Conservation (phyloP, 2,888 invertebrate genomes). For the Myopa tessellatipennis region DNA sequence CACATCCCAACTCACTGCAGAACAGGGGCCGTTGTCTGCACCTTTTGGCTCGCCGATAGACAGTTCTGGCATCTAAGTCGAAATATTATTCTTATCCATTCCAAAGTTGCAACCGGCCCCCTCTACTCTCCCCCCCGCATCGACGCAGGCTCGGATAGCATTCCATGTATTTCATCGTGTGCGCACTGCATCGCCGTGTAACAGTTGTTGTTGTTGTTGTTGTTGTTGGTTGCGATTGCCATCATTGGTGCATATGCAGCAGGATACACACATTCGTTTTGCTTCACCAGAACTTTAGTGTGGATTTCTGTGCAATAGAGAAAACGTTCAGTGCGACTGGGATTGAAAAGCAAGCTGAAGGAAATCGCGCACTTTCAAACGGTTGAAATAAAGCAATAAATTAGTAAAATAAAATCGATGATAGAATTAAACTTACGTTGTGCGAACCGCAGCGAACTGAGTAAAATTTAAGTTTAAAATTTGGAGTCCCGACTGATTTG, state of each 20-base stretch:
- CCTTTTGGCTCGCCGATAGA: neutral
- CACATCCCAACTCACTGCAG: neutral
- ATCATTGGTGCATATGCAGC: slow-evolving; percentile 42
- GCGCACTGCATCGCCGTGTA: slow-evolving; percentile 50
- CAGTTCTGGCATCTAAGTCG: neutral
- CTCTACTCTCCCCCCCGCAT: neutral
- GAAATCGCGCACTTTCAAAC: slow-evolving; percentile 11
- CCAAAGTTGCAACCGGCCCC: neutral
- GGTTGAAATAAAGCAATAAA: slow-evolving; percentile 5
- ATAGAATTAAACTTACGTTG: neutral
- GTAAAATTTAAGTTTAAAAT: too few species aligned
- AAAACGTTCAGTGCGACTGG: slow-evolving; percentile 42
- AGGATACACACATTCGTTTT: slow-evolving; percentile 48
- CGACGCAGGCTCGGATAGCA: neutral
- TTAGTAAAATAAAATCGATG: neutral
- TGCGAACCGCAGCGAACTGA: neutral
- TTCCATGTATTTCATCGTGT: slow-evolving; percentile 38
- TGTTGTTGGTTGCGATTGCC: slow-evolving; percentile 42
- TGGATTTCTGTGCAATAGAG: slow-evolving; percentile 50
- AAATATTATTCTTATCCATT: neutral
- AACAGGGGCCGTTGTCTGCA: neutral
- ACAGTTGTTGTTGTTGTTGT: slow-evolving; percentile 51
- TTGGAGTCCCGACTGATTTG: neutral
- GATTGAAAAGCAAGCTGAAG: slow-evolving; percentile 20
- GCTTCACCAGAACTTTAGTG: slow-evolving; percentile 34